Percentiles rank a stretch among this genome's conserved stretches.
Conservation (phyloP, 2,113 vertebrate genomes). For the Scopus umbretta region DNA sequence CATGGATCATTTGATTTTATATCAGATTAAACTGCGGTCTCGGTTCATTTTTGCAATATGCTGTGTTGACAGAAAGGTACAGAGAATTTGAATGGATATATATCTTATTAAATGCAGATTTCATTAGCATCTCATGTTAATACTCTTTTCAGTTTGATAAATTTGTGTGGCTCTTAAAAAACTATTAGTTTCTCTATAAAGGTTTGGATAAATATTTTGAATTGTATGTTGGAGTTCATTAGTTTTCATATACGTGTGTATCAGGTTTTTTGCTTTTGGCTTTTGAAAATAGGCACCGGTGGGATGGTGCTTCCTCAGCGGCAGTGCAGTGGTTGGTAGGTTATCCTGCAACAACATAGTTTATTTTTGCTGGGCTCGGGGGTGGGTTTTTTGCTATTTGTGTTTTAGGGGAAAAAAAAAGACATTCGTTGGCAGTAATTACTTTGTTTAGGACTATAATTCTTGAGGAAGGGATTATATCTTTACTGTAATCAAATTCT, state of each 20-base stretch:
- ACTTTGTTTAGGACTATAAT: not conserved
- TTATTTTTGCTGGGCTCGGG: not conserved
- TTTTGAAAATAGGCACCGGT: not conserved
- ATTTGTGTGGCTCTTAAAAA: not conserved
- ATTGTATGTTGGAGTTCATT: not conserved
- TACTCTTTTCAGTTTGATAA: not conserved
- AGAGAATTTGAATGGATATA: not conserved
- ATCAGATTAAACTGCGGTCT: not conserved
- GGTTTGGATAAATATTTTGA: not conserved
- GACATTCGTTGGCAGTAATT: not conserved
- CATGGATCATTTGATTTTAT: slow-evolving; percentile 15
- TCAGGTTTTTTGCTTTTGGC: not conserved
- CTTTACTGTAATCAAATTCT: not conserved
- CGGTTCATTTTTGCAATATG: not conserved
- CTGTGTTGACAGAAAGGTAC: not conserved
- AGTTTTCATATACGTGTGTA: not conserved
- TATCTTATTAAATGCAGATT: not conserved
- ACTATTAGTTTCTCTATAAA: not conserved
- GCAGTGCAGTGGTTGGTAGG: not conserved
- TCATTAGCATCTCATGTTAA: not conserved
- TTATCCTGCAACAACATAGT: not conserved
- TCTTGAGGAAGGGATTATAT: not conserved
- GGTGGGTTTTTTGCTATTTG: fast-evolving
- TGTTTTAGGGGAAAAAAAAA: not conserved
- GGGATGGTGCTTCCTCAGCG: not conserved